These are phyloP conservation scores for Magallana angulata DNA, from an alignment of 1,140 invertebrate genomes.

Conservation along the genomic window DNA sequence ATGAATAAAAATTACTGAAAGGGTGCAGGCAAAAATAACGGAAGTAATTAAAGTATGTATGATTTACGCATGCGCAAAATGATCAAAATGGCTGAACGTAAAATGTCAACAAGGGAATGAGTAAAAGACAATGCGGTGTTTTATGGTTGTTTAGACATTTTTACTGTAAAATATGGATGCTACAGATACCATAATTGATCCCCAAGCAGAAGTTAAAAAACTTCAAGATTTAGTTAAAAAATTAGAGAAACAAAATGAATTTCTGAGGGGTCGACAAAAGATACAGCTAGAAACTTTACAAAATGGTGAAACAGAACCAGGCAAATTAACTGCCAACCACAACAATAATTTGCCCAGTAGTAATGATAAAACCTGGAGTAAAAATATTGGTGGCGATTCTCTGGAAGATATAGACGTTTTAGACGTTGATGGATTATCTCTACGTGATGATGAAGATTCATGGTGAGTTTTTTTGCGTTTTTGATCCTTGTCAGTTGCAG, in stretches of 20 bases:
- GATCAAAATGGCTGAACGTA: constrained; percentile 7
- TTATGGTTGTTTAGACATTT: neutral
- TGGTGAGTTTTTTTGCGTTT: constrained; percentile 65
- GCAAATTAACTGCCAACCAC: constrained; percentile 60
- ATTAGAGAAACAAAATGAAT: constrained; percentile 79
- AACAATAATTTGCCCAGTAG: constrained; percentile 61
- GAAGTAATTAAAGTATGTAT: neutral
- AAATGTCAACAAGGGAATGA: constrained; percentile 31
- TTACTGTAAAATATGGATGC: constrained; percentile 60
- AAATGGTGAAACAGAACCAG: constrained; percentile 62
- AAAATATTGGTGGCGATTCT: constrained; percentile 56
- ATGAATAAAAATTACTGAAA: too few relatives aligned
- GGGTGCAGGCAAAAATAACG: too few relatives aligned
- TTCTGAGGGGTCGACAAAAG: constrained; percentile 76
- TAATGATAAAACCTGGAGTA: constrained; percentile 51
- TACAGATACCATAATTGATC: constrained; percentile 70
- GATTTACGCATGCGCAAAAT: constrained; percentile 15
- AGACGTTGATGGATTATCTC: constrained; percentile 67
- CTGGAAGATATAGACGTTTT: constrained; percentile 70
- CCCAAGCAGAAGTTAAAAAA: constrained; percentile 78
- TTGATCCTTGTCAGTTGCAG: too few relatives aligned
- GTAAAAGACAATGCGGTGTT: neutral
- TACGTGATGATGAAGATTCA: constrained; percentile 72
- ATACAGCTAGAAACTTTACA: constrained; percentile 56
- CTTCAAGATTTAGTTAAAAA: constrained; percentile 79